Conservation (phyloP, 2,113 vertebrate genomes). For the Oryzias curvinotus region DNA sequence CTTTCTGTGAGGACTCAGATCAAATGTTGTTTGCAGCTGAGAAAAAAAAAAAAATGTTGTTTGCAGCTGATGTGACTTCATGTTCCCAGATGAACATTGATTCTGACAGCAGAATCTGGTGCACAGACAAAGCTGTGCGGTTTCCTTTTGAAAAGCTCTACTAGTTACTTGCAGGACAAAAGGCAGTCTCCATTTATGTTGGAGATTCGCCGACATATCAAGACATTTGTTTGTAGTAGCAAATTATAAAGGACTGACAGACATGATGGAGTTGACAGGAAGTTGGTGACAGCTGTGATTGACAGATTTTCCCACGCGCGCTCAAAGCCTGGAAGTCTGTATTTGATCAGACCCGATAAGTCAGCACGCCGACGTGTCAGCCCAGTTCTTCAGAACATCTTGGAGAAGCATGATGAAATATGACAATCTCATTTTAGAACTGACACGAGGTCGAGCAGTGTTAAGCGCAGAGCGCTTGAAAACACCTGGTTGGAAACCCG, state of each 20-base stretch:
- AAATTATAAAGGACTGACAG: conserved; percentile 15
- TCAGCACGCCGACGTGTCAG: conserved; percentile 32
- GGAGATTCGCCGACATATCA: not conserved
- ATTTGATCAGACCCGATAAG: conserved; percentile 50
- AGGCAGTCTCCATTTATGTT: conserved; percentile 2
- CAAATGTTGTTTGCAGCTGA: conserved; percentile 40
- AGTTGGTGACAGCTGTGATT: conserved; percentile 52
- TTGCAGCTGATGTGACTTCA: conserved; percentile 39
- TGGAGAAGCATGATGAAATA: conserved; percentile 30
- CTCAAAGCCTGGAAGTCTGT: conserved; percentile 6
- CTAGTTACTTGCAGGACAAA: not conserved
- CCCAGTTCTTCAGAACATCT: conserved; percentile 25
- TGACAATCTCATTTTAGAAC: conserved; percentile 38
- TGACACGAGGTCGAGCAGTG: conserved; percentile 43
- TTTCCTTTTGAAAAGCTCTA: not conserved
- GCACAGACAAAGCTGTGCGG: not conserved
- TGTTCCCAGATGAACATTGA: conserved; percentile 14
- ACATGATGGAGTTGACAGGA: conserved; percentile 4
- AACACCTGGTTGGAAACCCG: conserved; percentile 22
- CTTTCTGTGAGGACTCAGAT: conserved; percentile 42
- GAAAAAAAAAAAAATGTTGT: too few species aligned
- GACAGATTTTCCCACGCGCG: conserved; percentile 37
- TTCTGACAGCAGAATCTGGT: conserved; percentile 16
- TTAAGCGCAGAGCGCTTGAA: conserved; percentile 25
- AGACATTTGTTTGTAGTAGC: conserved; percentile 7